Evolutionary conservation across 2,797 vertebrate species (phyloP).

Genomic region (Gambusia yucatana): DNA sequence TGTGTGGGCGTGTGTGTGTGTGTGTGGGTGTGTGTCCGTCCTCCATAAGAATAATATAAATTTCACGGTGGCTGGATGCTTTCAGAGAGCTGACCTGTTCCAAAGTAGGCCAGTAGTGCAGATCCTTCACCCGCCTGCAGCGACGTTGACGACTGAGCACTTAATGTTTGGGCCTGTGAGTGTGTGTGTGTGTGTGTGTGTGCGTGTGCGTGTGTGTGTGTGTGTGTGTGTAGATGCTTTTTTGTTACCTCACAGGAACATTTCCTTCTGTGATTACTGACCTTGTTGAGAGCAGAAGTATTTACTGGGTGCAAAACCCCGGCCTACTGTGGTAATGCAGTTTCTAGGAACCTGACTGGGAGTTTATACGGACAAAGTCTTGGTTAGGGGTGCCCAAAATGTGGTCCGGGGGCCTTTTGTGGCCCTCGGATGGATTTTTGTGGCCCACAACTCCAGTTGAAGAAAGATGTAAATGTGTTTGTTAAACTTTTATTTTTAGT

Average conservation of each 20-base stretch:
- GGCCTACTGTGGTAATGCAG: neutral
- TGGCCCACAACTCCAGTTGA: no score
- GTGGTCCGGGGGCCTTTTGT: no score
- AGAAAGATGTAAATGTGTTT: no score
- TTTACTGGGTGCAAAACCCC: neutral
- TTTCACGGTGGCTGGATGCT: slow-evolving; percentile 75
- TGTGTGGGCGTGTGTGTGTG: slow-evolving; percentile 29
- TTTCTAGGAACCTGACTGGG: neutral
- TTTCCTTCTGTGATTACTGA: slow-evolving; percentile 1
- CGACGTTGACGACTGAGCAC: slow-evolving; percentile 34
- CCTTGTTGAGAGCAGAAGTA: neutral
- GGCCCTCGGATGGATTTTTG: no score
- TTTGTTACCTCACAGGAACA: slow-evolving; percentile 10
- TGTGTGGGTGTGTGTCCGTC: slow-evolving; percentile 29
- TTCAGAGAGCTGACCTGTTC: slow-evolving; percentile 68
- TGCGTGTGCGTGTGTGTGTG: slow-evolving; percentile 11
- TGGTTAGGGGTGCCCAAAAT: neutral
- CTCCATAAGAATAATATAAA: slow-evolving; percentile 59
- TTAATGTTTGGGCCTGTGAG: slow-evolving; percentile 34
- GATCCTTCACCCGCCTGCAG: slow-evolving; percentile 55
- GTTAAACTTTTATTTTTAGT: no score
- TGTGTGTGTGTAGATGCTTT: slow-evolving; percentile 11
- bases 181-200: slow-evolving; percentile 24
- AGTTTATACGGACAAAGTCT: neutral
- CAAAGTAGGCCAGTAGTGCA: slow-evolving; percentile 73